Evolutionary conservation across 2,113 vertebrate genomes (phyloP).

Genomic region (Phylloscopus whistleri): DNA sequence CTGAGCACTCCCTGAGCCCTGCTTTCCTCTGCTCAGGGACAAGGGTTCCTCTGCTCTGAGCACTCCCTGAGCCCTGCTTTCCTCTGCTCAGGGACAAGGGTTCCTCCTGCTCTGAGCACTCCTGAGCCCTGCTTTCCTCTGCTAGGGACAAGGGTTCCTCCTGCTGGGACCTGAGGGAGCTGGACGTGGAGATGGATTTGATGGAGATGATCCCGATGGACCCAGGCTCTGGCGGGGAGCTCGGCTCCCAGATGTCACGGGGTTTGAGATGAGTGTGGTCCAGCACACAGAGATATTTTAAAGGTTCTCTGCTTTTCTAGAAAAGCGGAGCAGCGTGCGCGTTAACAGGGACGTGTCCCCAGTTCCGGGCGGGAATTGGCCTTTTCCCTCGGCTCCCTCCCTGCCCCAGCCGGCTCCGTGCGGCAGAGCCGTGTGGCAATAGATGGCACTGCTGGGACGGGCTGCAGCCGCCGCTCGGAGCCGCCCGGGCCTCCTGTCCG

Average conservation of each 20-base stretch:
- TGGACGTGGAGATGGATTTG: background rate
- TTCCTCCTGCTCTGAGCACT: too few relatives aligned
- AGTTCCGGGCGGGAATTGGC: background rate
- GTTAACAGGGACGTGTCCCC: background rate
- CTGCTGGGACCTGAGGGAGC: background rate
- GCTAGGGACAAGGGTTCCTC: background rate
- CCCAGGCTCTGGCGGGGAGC: background rate
- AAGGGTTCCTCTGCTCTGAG: too few relatives aligned
- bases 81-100: too few relatives aligned
- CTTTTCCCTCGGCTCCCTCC: background rate
- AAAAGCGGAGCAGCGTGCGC: fast-evolving
- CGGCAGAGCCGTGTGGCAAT: background rate
- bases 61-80: too few relatives aligned
- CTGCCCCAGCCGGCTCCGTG: too few relatives aligned
- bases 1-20: too few relatives aligned
- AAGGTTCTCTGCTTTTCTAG: background rate
- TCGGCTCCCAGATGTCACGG: fast-evolving
- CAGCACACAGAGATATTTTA: background rate
- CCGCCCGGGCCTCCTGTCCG: fast-evolving
- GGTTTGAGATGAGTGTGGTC: background rate
- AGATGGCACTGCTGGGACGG: constrained; percentile 45
- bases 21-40: too few relatives aligned
- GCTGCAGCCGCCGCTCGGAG: background rate
- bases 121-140: too few relatives aligned
- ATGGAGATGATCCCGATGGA: background rate